These are phyloP conservation scores for Malurus cyaneus DNA, from an alignment of 2,113 vertebrate genomes.

Conservation along the genomic window DNA sequence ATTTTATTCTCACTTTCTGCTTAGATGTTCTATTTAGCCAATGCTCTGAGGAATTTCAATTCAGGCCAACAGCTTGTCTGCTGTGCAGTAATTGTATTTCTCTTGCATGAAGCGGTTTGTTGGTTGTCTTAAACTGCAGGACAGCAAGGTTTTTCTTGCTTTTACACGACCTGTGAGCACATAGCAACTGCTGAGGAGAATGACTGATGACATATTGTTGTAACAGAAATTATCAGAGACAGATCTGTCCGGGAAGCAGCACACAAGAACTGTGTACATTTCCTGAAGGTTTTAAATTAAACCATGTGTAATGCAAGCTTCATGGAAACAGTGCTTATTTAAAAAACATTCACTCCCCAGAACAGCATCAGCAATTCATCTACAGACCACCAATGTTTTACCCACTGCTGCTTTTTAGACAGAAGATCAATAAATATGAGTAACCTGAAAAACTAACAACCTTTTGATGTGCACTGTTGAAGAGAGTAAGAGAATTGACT, in stretches of 20 bases:
- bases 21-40: neutral
- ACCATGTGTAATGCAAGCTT: neutral
- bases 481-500: neutral
- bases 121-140: neutral
- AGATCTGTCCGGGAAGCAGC: neutral
- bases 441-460: constrained; percentile 1
- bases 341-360: neutral
- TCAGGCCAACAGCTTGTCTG: neutral
- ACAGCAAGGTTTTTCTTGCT: neutral
- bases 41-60: neutral
- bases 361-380: neutral
- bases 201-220: neutral
- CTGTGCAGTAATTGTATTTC: neutral
- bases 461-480: neutral
- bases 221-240: neutral
- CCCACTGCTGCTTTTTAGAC: neutral
- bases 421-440: constrained; percentile 25
- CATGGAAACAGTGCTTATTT: neutral
- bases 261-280: neutral
- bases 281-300: constrained; percentile 1
- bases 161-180: neutral
- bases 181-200: neutral
- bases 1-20: neutral
- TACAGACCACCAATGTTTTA: neutral
- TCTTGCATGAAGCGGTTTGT: neutral